phyloP scores from a whole-genome alignment of 2,113 vertebrate species.

The Scophthalmus maximus region DNA sequence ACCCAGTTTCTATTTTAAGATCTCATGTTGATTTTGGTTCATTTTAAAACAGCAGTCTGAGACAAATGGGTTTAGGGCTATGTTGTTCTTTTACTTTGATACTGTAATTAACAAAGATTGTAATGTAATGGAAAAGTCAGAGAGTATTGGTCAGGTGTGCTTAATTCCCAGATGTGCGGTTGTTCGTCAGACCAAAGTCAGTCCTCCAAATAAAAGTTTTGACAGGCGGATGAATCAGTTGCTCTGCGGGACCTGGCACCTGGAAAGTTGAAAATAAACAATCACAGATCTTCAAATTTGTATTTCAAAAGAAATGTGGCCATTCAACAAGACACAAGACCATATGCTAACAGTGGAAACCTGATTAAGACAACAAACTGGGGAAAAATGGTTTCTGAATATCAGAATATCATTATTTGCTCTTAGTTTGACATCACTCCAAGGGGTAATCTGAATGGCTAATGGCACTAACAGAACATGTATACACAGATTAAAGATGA shows the following conservation, averaged over 20 bases:
- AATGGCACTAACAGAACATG: no score
- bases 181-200: not conserved
- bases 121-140: not conserved
- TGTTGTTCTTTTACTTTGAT: not conserved
- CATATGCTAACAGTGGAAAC: accelerated
- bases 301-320: not conserved
- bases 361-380: no score
- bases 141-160: not conserved
- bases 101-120: not conserved
- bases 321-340: not conserved
- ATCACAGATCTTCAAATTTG: no score
- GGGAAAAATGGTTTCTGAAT: not conserved
- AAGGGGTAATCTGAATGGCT: no score
- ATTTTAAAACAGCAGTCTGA: not conserved
- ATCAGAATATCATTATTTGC: not conserved
- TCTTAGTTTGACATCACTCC: not conserved
- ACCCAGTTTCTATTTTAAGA: not conserved
- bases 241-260: constrained; percentile 58
- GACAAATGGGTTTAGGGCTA: not conserved
- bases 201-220: not conserved
- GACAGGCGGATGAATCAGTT: constrained; percentile 25
- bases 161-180: not conserved
- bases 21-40: not conserved
- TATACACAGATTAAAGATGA: no score
- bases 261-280: constrained; percentile 40